phyloP scores from a whole-genome alignment of 2,888 invertebrate genomes.

The Cantharis flavilabris region DNA sequence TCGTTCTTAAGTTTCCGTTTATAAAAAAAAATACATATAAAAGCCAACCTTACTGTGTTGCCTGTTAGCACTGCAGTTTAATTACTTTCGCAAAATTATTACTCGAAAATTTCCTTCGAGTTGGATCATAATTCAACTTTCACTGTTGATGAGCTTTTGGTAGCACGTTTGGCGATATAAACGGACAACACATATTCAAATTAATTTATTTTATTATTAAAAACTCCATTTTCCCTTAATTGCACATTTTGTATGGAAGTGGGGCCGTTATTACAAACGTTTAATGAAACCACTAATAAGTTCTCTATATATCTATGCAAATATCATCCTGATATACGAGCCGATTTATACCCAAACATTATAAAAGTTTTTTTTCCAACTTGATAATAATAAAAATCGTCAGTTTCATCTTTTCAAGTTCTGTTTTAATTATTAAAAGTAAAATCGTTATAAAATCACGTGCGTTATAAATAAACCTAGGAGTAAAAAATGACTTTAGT shows the following conservation, averaged over 20 bases:
- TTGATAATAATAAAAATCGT: background rate
- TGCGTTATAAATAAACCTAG: background rate
- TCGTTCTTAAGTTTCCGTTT: background rate
- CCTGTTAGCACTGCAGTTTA: background rate
- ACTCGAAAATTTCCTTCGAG: background rate
- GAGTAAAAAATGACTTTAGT: background rate
- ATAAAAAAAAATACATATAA: background rate
- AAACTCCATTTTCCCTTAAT: constrained; percentile 16
- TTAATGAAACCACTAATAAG: constrained; percentile 22
- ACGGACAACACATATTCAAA: constrained; percentile 2
- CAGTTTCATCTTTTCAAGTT: background rate
- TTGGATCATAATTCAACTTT: background rate
- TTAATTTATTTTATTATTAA: constrained; percentile 25
- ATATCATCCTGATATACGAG: background rate
- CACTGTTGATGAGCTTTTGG: background rate
- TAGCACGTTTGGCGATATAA: background rate
- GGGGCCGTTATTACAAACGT: constrained; percentile 10
- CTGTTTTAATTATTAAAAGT: background rate
- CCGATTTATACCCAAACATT: background rate
- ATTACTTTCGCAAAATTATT: background rate
- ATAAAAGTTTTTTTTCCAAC: background rate
- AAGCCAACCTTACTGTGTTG: background rate
- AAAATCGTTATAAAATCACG: background rate
- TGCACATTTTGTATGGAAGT: constrained; percentile 16
- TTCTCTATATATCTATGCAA: constrained; percentile 4